Evolutionary conservation across 2,797 vertebrate genomes (phyloP), one percentile per base, ranked within the genome.

Genomic region (Ciconia nigra): DNA sequence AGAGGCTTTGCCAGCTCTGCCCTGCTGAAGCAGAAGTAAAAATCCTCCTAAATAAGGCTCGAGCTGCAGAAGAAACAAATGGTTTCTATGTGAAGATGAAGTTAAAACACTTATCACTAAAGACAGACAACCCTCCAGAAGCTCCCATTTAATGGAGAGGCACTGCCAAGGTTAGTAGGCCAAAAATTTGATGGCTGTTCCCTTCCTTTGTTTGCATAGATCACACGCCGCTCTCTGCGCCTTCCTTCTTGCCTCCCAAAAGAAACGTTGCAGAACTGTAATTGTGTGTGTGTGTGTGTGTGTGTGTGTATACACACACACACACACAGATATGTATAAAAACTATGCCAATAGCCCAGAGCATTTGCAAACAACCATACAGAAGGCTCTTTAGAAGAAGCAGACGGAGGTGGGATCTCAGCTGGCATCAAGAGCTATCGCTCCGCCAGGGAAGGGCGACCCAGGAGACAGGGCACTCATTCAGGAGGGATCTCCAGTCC

Each of bases 331-430:
- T 10, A 47, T 6, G 93, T 49, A 58, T 29, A 13, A 92, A 77
- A 91, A 63, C 88, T 33, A 15, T 87, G 93, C 91, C 87, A 95
- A 87, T 73, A 97, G 97, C 96, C 96, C 91, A 76, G 54, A 95
- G 97, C 93, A 87, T 76, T 86, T 89, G 84, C 91, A 97, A 97
- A 96, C 94, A 96, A 83, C 73, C 11, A 2, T 72, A 26, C 66
- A 91, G 94, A 70, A 93, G 77, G 93, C 67, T 95, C 92, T 87
- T 76, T 12, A 22, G 7, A 70, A 72, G 26, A 49, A 74, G 90
- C 93, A 94, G 91, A 89, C 10, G 79, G 92, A 93, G 90, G 78
- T 87, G 65, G 81, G 76, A 73, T 81, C 67, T 85, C 76, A 62
- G 88, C 89, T 93, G 95, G 77, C 7, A 0, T 7, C 0, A 3